A percentile compares a stretch with the other conserved stretches of the same genome.
Conservation (phyloP, 2,888 invertebrate species). For the Drosophila paranaensis region DNA sequence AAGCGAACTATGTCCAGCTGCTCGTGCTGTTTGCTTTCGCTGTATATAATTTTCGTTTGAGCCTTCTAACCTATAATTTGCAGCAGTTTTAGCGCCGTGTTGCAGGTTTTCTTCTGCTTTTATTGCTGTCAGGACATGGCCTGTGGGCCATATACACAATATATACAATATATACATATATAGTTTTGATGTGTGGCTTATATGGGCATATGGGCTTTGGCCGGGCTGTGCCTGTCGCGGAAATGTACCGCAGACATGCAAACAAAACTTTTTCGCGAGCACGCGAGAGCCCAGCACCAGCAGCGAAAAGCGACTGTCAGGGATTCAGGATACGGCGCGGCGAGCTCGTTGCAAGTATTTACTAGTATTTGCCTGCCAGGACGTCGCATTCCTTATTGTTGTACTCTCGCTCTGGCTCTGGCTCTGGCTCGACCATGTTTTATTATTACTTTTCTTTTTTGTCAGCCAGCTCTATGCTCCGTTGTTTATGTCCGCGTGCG, state of each 20-base stretch:
- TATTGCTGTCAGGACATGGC: constrained; percentile 43
- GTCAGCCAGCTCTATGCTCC: constrained; percentile 63
- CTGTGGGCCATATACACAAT: constrained; percentile 1
- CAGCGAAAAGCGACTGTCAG: constrained; percentile 37
- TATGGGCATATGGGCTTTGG: constrained; percentile 43
- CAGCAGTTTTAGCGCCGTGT: constrained; percentile 70
- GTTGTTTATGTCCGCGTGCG: constrained; percentile 69
- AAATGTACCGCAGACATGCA: constrained; percentile 81
- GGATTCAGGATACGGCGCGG: constrained; percentile 31
- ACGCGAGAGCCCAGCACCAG: constrained; percentile 32
- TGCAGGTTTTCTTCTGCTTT: constrained; percentile 50
- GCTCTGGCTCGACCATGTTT: constrained; percentile 62
- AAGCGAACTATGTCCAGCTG: constrained; percentile 12
- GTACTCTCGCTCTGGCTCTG: constrained; percentile 37
- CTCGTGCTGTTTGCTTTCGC: constrained; percentile 4
- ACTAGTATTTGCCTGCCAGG: constrained; percentile 43
- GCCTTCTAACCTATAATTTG: constrained; percentile 75
- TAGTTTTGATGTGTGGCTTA: constrained; percentile 18
- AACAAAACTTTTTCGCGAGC: constrained; percentile 74
- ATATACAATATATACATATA: not conserved
- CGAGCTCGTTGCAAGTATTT: constrained; percentile 41
- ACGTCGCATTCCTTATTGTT: constrained; percentile 18
- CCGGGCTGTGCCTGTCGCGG: constrained; percentile 76
- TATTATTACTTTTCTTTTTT: constrained; percentile 68
- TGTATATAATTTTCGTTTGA: constrained; percentile 59